Base-by-base conservation (phyloP, 2,113 vertebrate species). In the Trinectes maculatus region DNA sequence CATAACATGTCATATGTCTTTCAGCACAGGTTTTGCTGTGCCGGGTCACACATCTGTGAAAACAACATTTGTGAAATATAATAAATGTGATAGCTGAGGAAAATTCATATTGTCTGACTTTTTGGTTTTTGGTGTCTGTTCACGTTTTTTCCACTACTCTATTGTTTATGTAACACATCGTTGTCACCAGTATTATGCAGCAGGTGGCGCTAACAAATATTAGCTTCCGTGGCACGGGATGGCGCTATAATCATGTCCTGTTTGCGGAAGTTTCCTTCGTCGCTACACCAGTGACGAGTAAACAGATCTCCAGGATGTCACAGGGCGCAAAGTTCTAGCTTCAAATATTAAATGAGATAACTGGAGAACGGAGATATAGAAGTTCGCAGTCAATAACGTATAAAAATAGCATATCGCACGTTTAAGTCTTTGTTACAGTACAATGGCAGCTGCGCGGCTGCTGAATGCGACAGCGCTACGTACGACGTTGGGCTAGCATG, bases 191-290 rank as follows among this genome's bases (percentile, higher is more conserved):
- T n/a, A n/a, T n/a, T n/a, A n/a, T n/a, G n/a, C n/a, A 56, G 69
- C 46, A 70, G 79, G 33, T 48, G 77, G 63, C 57, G 77, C 60
- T 63, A 26, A 56, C 11, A 37, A 2, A 13, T 9, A 3, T 39
- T 3, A 6, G 1, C 56, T 18, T 82, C 81, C 74, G 16, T 1
- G 48, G 3, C 82, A 15, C 36, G 24, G 3, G 82, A 60, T 12
- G 84, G 88, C 84, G 82, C 84, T 10, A 64, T 65, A 58, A 1
- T 7, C 3, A 1, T 10, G 11, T 21, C 19, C 5, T 46, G 21
- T 65, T 57, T 79, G 55, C 84, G 86, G 88, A 87, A 87, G 69
- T 79, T 67, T 8, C 56, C 51, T 52, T 56, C 53, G n/a, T 19
- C 26, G 5, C 43, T 57, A n/a, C 59, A 40, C 19, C 28, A 78